Percentiles rank a stretch among this genome's conserved stretches.
Evolutionary conservation across 2,797 vertebrate species (phyloP).

Genomic region (Chromobotia macracanthus): DNA sequence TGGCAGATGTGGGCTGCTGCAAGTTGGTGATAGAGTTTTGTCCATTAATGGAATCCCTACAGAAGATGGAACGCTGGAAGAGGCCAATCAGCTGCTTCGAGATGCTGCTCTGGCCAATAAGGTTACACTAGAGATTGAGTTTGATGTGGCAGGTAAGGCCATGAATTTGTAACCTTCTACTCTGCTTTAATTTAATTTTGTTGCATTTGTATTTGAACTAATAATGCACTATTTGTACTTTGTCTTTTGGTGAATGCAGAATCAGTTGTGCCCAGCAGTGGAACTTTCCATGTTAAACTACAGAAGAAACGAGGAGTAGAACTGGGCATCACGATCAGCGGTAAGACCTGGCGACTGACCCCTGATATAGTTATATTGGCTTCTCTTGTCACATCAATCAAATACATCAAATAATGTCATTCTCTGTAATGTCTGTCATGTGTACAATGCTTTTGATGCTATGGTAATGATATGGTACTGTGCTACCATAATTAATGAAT

Average conservation of each 20-base stretch:
- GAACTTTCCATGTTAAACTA: conserved; percentile 96
- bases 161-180: too few species aligned
- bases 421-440: too few species aligned
- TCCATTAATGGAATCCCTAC: conserved; percentile 94
- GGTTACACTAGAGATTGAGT: conserved; percentile 90
- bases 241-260: conserved; percentile 73
- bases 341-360: conserved; percentile 72
- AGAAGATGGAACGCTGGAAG: conserved; percentile 93
- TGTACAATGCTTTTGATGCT: too few species aligned
- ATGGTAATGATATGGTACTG: too few species aligned
- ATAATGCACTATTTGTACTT: too few species aligned
- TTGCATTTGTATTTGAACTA: too few species aligned
- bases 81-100: conserved; percentile 92
- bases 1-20: conserved; percentile 92
- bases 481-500: too few species aligned
- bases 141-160: conserved; percentile 89
- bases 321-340: conserved; percentile 95
- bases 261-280: conserved; percentile 96
- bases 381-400: too few species aligned
- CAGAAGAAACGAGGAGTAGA: conserved; percentile 96
- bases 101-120: conserved; percentile 91
- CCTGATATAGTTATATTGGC: too few species aligned
- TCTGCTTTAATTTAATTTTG: too few species aligned
- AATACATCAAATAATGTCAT: too few species aligned
- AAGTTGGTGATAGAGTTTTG: conserved; percentile 92